These are phyloP conservation scores for Ascidia mentula DNA, from an alignment of 23 tunicate genomes.

Conservation along the genomic window DNA sequence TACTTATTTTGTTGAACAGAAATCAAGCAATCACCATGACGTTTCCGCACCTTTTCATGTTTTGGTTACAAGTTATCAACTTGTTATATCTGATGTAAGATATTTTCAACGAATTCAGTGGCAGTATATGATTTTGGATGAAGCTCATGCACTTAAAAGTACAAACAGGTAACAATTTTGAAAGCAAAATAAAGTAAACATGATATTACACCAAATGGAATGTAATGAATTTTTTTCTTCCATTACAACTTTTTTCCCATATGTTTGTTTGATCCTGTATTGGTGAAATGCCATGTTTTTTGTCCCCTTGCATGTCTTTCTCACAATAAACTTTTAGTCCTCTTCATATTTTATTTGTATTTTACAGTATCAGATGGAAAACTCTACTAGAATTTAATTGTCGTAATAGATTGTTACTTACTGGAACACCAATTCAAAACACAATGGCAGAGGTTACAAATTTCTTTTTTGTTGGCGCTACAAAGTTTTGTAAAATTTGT, in stretches of 20 bases:
- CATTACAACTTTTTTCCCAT: too few species aligned
- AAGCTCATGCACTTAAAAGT: constrained; percentile 88
- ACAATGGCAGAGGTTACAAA: constrained; percentile 75
- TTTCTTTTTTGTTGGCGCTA: neutral
- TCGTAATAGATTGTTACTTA: constrained; percentile 60
- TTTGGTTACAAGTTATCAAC: constrained; percentile 74
- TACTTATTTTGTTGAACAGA: too few species aligned
- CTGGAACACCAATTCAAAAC: constrained; percentile 87
- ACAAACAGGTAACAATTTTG: constrained; percentile 36
- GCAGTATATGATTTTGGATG: constrained; percentile 81
- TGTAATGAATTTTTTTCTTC: too few species aligned
- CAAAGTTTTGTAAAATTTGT: neutral
- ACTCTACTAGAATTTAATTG: constrained; percentile 72
- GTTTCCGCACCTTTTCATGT: constrained; percentile 67
- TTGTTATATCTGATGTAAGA: constrained; percentile 71
- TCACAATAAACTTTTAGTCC: too few species aligned
- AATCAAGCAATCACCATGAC: too few species aligned
- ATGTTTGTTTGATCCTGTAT: too few species aligned
- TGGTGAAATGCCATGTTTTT: too few species aligned
- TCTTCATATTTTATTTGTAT: too few species aligned
- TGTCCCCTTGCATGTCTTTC: too few species aligned
- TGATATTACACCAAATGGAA: too few species aligned
- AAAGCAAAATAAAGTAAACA: neutral
- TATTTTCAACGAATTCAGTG: constrained; percentile 80
- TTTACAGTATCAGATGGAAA: constrained; percentile 64